Base-by-base conservation (phyloP, 2,113 vertebrate genomes). In the Pygoscelis antarcticus region DNA sequence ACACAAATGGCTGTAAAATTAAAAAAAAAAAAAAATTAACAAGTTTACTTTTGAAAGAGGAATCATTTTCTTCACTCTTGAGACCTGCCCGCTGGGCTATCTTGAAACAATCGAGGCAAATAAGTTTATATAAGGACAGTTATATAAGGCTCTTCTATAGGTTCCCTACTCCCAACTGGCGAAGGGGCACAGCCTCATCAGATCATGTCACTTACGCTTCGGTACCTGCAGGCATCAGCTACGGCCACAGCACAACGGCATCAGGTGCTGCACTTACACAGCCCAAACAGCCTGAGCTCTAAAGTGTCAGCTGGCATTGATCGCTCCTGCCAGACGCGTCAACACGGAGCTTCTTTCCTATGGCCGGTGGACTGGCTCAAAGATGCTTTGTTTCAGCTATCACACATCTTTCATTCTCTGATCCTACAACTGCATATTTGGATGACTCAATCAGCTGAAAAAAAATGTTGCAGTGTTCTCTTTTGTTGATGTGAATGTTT, bases 181-280 rank as follows among this genome's bases (percentile, higher is more conserved):
- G 0, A 21, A 38, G 36, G 29, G 38, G 26, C 42, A 26, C 19
- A 0, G 44, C 2, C 32, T 7, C 34, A 16, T 14, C 70, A 9
- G 29, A 30, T 21, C 18, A 8, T 5, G 1, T 6, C 85, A 4
- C 44, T 25, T 1, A 3, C 2, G 0, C 42, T 29, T 13, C 10
- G 14, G 51, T 15, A 34, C 68, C 66, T 58, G 69, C 7, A 7
- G 40, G 5, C 66, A 16, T 16, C 32, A 5, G 40, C n/a, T 18
- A 6, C 0, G 5, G 64, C 44, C 81, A 32, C n/a, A 21, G 27
- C 55, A 26, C 27, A 6, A 16, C 51, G n/a, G 51, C 82, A 5
- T 7, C 42, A 29, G 66, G 54, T 26, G 26, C 57, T 9, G 47
- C 44, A 4, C 32, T 23, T 12, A 2, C 54, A 49, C 4, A 0